Evolutionary conservation across 1,140 invertebrate species (phyloP).

Genomic region (Antheraea mylitta): DNA sequence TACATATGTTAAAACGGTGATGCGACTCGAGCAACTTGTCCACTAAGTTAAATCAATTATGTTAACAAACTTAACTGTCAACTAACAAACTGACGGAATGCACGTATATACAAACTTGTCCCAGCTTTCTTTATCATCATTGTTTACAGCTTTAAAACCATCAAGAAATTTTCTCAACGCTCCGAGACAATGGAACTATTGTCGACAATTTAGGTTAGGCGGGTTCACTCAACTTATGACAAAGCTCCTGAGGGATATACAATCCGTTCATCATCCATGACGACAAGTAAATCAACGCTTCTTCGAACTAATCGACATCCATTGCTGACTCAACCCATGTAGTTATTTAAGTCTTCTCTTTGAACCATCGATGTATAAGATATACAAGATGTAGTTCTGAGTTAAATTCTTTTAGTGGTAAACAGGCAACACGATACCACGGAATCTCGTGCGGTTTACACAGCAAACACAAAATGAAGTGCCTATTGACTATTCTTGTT

Average conservation of each 20-base stretch:
- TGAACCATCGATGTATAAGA: neutral
- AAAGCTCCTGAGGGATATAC: slow-evolving; percentile 55
- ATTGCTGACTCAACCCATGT: slow-evolving; percentile 25
- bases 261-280: slow-evolving; percentile 39
- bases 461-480: slow-evolving; percentile 73
- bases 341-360: neutral
- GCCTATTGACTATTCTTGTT: slow-evolving; percentile 75
- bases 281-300: slow-evolving; percentile 14
- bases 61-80: slow-evolving; percentile 11
- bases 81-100: slow-evolving; percentile 8
- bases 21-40: neutral
- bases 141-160: slow-evolving; percentile 36
- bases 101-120: slow-evolving; percentile 11
- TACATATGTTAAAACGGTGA: neutral
- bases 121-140: slow-evolving; percentile 11
- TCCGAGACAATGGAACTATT: slow-evolving; percentile 62
- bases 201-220: slow-evolving; percentile 70
- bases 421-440: slow-evolving; percentile 55
- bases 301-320: slow-evolving; percentile 24
- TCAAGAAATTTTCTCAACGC: slow-evolving; percentile 57
- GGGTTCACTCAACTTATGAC: slow-evolving; percentile 65
- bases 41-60: slow-evolving; percentile 7
- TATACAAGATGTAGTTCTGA: neutral
- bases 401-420: neutral
- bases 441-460: slow-evolving; percentile 62